phyloP scores from a whole-genome alignment of 37 sponge, comb jelly and placozoan genomes.

The Spongilla lacustris region DNA sequence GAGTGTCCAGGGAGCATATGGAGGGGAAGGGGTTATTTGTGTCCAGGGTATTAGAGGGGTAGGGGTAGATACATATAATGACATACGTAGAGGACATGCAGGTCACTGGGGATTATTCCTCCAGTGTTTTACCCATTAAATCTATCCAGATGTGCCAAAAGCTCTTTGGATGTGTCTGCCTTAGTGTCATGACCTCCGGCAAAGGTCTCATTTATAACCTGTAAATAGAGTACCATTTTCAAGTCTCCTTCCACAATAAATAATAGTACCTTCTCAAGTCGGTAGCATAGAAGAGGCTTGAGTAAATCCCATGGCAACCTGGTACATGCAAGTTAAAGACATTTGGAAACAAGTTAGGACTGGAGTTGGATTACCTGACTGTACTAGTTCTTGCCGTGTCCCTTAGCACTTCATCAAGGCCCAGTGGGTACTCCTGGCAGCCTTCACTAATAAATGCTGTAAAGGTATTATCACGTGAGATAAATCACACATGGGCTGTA shows the following conservation, averaged over 20 bases:
- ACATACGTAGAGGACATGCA: no score
- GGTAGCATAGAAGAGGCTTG: conserved; percentile 49
- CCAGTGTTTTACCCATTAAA: conserved; percentile 68
- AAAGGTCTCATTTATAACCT: conserved; percentile 32
- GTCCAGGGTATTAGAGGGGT: no score
- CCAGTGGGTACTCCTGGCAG: conserved; percentile 33
- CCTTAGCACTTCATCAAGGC: conserved; percentile 35
- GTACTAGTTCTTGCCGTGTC: conserved; percentile 63
- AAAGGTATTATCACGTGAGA: background rate
- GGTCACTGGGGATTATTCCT: no score
- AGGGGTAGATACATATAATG: no score
- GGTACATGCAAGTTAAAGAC: background rate
- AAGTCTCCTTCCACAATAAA: background rate
- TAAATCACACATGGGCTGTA: conserved; percentile 26
- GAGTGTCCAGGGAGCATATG: background rate
- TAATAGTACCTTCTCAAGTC: conserved; percentile 39
- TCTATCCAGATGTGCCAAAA: conserved; percentile 38
- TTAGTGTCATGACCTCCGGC: background rate
- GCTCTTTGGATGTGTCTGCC: conserved; percentile 28
- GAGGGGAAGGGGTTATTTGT: background rate
- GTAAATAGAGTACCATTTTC: conserved; percentile 2
- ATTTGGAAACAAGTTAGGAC: background rate
- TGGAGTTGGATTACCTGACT: conserved; percentile 38
- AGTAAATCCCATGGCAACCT: conserved; percentile 73
- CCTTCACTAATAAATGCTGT: conserved; percentile 24